Base-by-base conservation (phyloP, 2,888 invertebrate species). In the Brachypterus glaber region DNA sequence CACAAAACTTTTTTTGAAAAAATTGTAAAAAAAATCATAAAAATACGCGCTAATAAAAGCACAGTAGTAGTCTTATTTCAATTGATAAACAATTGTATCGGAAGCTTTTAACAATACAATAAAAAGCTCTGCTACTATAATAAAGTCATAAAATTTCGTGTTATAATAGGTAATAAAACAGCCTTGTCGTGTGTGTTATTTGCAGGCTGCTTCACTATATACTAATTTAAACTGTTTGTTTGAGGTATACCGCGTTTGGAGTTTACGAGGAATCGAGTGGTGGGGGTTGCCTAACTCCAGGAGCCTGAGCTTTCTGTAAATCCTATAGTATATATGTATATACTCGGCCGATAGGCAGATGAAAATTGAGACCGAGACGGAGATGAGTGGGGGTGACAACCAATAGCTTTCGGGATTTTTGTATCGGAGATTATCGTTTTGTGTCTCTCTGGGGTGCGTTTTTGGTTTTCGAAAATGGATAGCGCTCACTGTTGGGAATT, bases 381-480 rank as follows among this genome's bases (percentile, higher is more conserved):
- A 48, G 48, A 44, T 50, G 51, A 49, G 56, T 54, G 59, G 58
- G 54, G 55, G 47, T 37, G 12, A 49, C 47, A 48, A 49, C 61
- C 61, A 61, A 61, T 60, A 51, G 54, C 54, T 49, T 48, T 34
- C 41, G 47, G 54, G 57, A 55, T 55, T 58, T 59, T 48, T 44
- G 45, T 52, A 54, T 40, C 45, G n/a, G n/a, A n/a, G n/a, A n/a
- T n/a, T n/a, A n/a, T n/a, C n/a, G n/a, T n/a, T n/a, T n/a, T n/a
- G n/a, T n/a, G n/a, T n/a, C n/a, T n/a, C n/a, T n/a, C n/a, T n/a
- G n/a, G n/a, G n/a, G n/a, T n/a, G n/a, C n/a, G n/a, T n/a, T n/a
- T n/a, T n/a, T n/a, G n/a, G n/a, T n/a, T n/a, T n/a, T n/a, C n/a
- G n/a, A n/a, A n/a, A n/a, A n/a, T n/a, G n/a, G n/a, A n/a, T n/a